Conservation (phyloP, 2,113 vertebrate genomes). For the Otus sunia region DNA sequence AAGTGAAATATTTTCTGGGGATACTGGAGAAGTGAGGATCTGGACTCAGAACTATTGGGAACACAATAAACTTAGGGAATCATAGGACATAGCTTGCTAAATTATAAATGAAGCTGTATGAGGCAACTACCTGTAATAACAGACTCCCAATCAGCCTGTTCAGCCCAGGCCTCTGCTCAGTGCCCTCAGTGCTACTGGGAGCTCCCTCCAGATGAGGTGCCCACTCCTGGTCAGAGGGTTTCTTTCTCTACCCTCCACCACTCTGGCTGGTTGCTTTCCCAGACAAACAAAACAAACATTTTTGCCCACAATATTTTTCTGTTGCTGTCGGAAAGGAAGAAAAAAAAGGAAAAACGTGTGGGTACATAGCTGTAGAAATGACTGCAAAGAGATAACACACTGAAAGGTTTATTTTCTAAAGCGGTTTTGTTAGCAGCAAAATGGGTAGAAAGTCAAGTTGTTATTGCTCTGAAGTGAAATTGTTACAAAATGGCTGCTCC, state of each 20-base stretch:
- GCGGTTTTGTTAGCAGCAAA: neutral
- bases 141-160: neutral
- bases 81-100: neutral
- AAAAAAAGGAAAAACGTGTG: neutral
- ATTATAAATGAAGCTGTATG: neutral
- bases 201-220: neutral
- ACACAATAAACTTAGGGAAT: neutral
- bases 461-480: neutral
- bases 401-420: constrained; percentile 19
- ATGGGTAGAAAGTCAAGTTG: neutral
- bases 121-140: neutral
- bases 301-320: neutral
- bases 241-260: neutral
- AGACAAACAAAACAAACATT: neutral
- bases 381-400: neutral
- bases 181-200: neutral
- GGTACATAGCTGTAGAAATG: constrained; percentile 1
- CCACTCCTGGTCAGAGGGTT: neutral
- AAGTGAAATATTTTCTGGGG: neutral
- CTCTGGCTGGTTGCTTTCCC: neutral
- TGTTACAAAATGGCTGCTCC: constrained; percentile 20
- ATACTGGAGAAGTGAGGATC: neutral
- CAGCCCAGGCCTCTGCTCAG: neutral
- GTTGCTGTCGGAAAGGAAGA: neutral
- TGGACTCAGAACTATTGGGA: neutral